phyloP scores from a whole-genome alignment of 2,888 invertebrate species.

The Eurytoma adleriae region DNA sequence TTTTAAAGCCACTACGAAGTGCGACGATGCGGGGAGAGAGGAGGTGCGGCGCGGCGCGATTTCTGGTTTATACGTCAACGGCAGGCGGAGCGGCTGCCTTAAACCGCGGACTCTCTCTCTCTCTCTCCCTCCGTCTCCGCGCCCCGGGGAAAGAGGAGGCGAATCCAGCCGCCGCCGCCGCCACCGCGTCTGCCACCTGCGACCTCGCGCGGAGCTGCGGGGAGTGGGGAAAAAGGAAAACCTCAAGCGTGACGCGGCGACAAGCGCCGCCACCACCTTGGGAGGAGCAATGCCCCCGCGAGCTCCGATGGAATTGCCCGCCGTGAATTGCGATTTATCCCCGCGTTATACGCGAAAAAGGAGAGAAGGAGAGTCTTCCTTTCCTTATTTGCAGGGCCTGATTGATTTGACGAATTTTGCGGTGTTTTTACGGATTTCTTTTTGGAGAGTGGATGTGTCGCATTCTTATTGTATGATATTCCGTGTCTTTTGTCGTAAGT shows the following conservation, averaged over 20 bases:
- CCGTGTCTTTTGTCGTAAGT: too few relatives aligned
- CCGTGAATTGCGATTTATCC: conserved; percentile 14
- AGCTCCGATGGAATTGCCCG: conserved; percentile 25
- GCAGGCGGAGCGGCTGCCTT: conserved; percentile 21
- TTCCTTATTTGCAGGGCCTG: not conserved
- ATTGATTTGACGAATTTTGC: too few relatives aligned
- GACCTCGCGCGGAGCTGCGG: not conserved
- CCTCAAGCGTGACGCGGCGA: conserved; percentile 34
- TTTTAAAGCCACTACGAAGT: not conserved
- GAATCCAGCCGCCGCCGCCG: conserved; percentile 3
- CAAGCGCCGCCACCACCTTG: not conserved
- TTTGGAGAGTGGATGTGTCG: too few relatives aligned
- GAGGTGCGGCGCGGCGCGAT: conserved; percentile 11
- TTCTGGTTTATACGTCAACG: conserved; percentile 51
- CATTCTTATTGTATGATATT: too few relatives aligned
- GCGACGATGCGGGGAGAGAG: not conserved
- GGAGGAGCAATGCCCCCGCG: conserved; percentile 1
- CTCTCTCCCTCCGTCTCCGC: not conserved
- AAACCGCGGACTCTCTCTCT: conserved; percentile 40
- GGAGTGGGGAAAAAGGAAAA: conserved; percentile 21
- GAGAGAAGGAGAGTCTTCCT: not conserved
- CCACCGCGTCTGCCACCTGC: conserved; percentile 53
- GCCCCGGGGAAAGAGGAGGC: conserved; percentile 37
- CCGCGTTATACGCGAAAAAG: not conserved
- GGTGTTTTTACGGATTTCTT: too few relatives aligned